These are phyloP conservation scores for Andrena bicolor DNA, from an alignment of 2,888 invertebrate species.

Conservation along the genomic window DNA sequence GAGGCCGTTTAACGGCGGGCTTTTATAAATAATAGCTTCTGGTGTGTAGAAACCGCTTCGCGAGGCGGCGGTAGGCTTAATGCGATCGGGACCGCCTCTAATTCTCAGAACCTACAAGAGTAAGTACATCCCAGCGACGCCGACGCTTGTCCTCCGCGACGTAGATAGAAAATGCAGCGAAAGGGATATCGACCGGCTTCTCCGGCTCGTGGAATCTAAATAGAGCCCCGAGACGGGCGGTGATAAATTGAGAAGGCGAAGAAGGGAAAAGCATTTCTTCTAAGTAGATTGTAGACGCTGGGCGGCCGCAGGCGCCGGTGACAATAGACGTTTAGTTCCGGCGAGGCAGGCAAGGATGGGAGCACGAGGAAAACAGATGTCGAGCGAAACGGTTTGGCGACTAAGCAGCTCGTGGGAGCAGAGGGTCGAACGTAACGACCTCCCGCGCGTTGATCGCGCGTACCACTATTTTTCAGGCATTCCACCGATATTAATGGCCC, in stretches of 20 bases:
- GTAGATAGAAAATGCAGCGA: not conserved
- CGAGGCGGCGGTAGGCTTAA: slow-evolving; percentile 2
- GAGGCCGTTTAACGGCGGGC: slow-evolving; percentile 8
- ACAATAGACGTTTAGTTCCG: not conserved
- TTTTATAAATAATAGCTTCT: slow-evolving; percentile 10
- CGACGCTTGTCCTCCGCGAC: not conserved
- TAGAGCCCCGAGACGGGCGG: no score
- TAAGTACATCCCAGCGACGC: not conserved
- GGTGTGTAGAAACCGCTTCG: not conserved
- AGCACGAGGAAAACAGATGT: not conserved
- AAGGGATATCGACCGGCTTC: no score
- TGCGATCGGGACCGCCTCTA: not conserved
- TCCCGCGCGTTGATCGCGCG: slow-evolving; percentile 33
- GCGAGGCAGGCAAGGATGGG: not conserved
- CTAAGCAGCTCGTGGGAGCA: not conserved
- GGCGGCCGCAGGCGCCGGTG: not conserved
- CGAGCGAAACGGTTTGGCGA: not conserved
- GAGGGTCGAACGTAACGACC: slow-evolving; percentile 18
- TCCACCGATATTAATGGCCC: slow-evolving; percentile 41
- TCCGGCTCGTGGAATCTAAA: no score
- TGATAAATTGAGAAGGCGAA: not conserved
- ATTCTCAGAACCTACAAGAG: not conserved
- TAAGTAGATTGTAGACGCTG: no score
- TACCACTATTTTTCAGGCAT: slow-evolving; percentile 50
- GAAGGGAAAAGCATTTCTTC: not conserved